Percentiles rank a stretch among this genome's conserved stretches.
Evolutionary conservation across 1,140 invertebrate genomes (phyloP).

Genomic region (Metopolophium dirhodum): DNA sequence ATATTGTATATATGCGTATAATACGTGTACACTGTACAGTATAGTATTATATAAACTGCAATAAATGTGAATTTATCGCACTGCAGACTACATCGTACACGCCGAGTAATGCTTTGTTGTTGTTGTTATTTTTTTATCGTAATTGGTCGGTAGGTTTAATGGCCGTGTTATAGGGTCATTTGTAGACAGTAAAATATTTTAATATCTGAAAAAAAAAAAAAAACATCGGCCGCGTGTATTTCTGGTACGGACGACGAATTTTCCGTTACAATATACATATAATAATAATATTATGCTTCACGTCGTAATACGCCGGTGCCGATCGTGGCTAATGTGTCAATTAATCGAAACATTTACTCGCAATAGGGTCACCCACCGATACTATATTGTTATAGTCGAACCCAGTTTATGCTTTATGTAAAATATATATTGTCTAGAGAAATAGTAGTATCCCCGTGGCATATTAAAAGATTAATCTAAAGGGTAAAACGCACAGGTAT

Average conservation of each 20-base stretch:
- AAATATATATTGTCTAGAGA: not conserved
- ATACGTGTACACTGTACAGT: not conserved
- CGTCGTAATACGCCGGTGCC: not conserved
- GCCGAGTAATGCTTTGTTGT: not conserved
- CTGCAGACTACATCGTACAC: not conserved
- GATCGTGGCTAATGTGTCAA: not conserved
- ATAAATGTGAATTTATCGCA: constrained; percentile 5
- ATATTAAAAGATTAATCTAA: not conserved
- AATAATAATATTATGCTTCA: not conserved
- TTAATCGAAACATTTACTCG: not conserved
- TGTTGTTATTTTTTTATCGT: not conserved
- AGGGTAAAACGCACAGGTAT: not conserved
- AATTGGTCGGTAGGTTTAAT: constrained; percentile 10
- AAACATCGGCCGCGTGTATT: not conserved
- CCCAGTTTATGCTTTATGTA: not conserved
- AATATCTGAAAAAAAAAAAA: not conserved
- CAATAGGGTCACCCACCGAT: not conserved
- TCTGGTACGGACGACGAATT: not conserved
- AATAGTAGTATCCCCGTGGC: not conserved
- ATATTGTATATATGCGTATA: not conserved
- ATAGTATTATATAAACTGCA: constrained; percentile 10
- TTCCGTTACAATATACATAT: not conserved
- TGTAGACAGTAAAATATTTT: constrained; percentile 19
- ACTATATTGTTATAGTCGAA: not conserved
- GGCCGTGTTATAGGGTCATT: not conserved